Base-by-base conservation (phyloP, 2,113 vertebrate genomes). In the Alosa alosa region DNA sequence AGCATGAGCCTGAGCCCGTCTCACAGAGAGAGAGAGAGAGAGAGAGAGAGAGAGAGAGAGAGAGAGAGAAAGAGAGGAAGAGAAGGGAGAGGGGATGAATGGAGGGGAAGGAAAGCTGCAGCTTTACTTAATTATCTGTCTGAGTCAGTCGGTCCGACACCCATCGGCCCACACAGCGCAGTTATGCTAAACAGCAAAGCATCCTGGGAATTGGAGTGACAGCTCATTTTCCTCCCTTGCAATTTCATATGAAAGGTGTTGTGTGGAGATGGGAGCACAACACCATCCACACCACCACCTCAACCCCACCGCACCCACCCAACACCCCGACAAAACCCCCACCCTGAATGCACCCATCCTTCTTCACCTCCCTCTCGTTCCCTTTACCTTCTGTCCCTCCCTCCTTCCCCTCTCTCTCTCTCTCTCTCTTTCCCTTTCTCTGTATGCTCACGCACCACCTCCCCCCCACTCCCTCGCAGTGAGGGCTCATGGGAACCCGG, bases 101-200 rank as follows among this genome's bases (percentile, higher is more conserved):
- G 22, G 64, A 86, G 86, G 87, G 86, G 87, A 72, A 90, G 89
- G 89, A 89, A 90, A 97, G 96, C 96, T 98, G 97, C 97, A 97
- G 96, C 97, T 98, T 98, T 98, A 94, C 97, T 99, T 99, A 99
- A 99, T 99, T 99, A 99, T 99, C 97, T 97, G 95, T 95, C 96
- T 95, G 97, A 94, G 95, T 95, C 95, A 92, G 96, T 89, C 91
- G 86, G 90, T 85, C 95, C 95, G 96, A 97, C 96, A 95, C 95
- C 91, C 94, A 96, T 95, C 91, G 94, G 96, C 96, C 97, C 95
- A 93, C 87, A 93, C 97, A 95, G 97, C 93, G 92, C 96, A 97
- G 96, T 97, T 98, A 99, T 99, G 97, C 97, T 99, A 99, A 99
- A 96, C 97, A 99, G 97, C 97, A 97, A 96, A 95, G 97, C 98